Evolutionary conservation across 2,113 vertebrate genomes (phyloP).

Genomic region (Loxodonta africana): DNA sequence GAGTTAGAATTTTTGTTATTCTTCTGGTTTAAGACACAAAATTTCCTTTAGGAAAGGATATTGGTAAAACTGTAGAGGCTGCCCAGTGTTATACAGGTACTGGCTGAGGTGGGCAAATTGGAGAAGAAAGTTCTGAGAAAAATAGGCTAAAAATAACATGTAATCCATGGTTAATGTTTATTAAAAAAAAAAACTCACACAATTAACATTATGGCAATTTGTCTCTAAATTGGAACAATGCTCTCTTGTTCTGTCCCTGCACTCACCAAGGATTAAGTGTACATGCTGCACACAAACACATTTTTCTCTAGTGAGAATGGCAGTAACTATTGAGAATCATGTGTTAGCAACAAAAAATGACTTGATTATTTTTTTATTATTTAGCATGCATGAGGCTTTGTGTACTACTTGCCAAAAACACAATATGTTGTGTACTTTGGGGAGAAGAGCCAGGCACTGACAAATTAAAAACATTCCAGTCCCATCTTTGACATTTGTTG

Average conservation of each 20-base stretch:
- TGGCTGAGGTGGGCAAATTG: background rate
- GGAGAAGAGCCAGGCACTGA: no score
- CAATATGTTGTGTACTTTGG: no score
- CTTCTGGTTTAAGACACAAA: background rate
- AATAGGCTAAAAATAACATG: background rate
- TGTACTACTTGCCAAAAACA: no score
- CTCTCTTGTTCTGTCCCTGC: no score
- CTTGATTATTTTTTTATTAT: background rate
- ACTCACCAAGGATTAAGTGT: background rate
- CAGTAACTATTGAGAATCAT: no score
- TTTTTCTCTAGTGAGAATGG: no score
- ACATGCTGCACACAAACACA: background rate
- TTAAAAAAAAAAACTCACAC: background rate
- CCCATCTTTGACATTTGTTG: no score
- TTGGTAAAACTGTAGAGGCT: background rate
- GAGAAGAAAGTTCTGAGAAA: background rate
- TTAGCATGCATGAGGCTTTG: background rate
- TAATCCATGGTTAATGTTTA: background rate
- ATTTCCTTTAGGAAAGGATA: background rate
- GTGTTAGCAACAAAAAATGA: no score
- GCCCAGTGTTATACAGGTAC: background rate
- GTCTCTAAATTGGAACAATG: no score
- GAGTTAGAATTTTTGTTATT: background rate
- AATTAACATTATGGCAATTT: background rate
- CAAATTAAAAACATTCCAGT: no score